Evolutionary conservation across 2,797 vertebrate genomes (phyloP).

Genomic region (Falco columbarius): DNA sequence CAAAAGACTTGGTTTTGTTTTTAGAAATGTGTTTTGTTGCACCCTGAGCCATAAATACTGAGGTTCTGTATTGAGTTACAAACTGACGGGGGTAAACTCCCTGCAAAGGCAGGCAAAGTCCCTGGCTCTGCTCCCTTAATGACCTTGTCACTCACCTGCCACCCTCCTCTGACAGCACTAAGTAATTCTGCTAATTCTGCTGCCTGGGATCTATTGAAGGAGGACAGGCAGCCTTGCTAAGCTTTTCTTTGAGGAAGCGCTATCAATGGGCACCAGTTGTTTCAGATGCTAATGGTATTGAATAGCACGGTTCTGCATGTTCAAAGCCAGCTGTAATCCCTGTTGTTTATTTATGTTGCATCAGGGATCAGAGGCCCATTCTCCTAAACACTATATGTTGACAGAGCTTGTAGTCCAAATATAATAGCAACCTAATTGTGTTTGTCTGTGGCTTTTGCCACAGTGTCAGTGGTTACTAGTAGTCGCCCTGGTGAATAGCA

Average conservation of each 20-base stretch:
- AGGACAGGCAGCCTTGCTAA: conserved; percentile 6
- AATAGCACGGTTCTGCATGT: neutral
- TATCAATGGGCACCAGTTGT: conserved; percentile 21
- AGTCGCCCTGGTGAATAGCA: neutral
- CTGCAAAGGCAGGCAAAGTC: neutral
- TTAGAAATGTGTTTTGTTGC: neutral
- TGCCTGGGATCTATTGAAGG: neutral
- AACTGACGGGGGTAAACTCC: neutral
- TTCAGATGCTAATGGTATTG: conserved; percentile 52
- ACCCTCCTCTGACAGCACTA: neutral
- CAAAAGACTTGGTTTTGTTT: neutral
- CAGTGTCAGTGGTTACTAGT: neutral
- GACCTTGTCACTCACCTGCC: conserved; percentile 54
- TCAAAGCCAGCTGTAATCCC: conserved; percentile 54
- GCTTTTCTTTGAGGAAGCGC: conserved; percentile 26
- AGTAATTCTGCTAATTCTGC: conserved; percentile 58
- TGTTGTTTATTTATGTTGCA: conserved; percentile 52
- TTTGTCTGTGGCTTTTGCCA: conserved; percentile 6
- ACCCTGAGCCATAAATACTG: conserved; percentile 24
- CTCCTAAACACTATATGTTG: neutral
- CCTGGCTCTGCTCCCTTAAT: conserved; percentile 24
- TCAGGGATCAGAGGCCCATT: conserved; percentile 32
- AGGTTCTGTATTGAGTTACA: conserved; percentile 9
- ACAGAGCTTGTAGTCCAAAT: neutral
- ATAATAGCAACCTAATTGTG: neutral